Conservation (phyloP, 2,113 vertebrate species). For the Ranitomeya imitator region DNA sequence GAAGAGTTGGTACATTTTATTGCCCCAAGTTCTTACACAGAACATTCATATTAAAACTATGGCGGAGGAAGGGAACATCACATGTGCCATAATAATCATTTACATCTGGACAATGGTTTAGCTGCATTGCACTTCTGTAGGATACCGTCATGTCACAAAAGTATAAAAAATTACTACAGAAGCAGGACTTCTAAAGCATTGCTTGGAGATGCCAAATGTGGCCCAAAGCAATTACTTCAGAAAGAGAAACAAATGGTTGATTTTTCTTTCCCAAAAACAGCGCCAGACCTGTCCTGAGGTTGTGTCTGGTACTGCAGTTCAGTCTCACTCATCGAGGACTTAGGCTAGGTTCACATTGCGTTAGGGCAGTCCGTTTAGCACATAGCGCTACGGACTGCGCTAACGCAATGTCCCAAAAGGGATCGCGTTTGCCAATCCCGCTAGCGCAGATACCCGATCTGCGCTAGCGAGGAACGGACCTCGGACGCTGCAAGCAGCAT, state of each 20-base stretch:
- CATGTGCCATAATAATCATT: background rate
- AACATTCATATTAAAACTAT: background rate
- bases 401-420: too few species aligned
- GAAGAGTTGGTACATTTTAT: conserved; percentile 35
- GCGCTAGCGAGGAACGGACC: too few species aligned
- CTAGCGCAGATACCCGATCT: too few species aligned
- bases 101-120: background rate
- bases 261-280: background rate
- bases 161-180: background rate
- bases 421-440: too few species aligned
- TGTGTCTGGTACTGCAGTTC: background rate
- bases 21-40: background rate
- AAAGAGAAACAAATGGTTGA: too few species aligned
- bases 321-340: background rate
- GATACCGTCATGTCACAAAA: background rate
- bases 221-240: too few species aligned
- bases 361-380: too few species aligned
- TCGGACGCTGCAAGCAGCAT: too few species aligned
- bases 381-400: too few species aligned
- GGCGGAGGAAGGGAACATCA: background rate
- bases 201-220: background rate
- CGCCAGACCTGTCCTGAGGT: background rate
- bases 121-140: background rate
- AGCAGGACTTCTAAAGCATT: background rate
- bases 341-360: too few species aligned